phyloP scores from a whole-genome alignment of 2,113 vertebrate genomes.

The Nerophis lumbriciformis region DNA sequence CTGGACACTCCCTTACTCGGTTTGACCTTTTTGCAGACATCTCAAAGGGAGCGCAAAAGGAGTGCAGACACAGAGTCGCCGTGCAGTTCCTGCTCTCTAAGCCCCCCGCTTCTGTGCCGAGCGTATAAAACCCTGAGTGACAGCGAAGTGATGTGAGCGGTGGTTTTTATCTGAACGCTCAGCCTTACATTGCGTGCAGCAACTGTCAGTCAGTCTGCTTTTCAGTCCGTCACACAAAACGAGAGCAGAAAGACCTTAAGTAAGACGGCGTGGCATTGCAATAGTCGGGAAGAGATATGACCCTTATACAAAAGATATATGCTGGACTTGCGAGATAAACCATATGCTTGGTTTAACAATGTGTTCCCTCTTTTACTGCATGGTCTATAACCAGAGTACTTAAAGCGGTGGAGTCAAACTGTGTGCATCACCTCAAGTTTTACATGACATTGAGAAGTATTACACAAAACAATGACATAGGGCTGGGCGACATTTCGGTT shows the following conservation, averaged over 20 bases:
- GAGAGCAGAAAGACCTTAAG: conserved; percentile 32
- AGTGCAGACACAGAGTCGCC: conserved; percentile 8
- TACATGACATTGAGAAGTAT: conserved; percentile 52
- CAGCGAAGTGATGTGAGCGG: conserved; percentile 48
- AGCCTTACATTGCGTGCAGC: conserved; percentile 35
- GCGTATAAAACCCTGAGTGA: conserved; percentile 43
- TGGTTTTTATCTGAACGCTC: conserved; percentile 60
- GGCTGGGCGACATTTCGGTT: too few relatives aligned
- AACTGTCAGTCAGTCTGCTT: conserved; percentile 55
- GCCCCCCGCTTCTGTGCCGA: conserved; percentile 29
- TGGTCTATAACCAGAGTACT: conserved; percentile 44
- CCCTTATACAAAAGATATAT: conserved; percentile 34
- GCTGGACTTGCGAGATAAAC: conserved; percentile 52
- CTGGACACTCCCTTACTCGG: conserved; percentile 18
- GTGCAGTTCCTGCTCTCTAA: conserved; percentile 9
- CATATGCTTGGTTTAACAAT: conserved; percentile 48
- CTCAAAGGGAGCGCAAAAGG: conserved; percentile 11
- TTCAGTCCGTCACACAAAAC: conserved; percentile 51
- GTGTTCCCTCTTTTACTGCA: conserved; percentile 44
- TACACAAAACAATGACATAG: neutral
- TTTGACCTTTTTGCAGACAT: conserved; percentile 15
- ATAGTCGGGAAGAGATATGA: conserved; percentile 45
- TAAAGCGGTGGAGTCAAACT: conserved; percentile 48
- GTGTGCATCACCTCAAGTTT: conserved; percentile 46
- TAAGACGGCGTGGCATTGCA: conserved; percentile 11